Conservation (phyloP, 2,888 invertebrate species). For the Caenorhabditis afra region DNA sequence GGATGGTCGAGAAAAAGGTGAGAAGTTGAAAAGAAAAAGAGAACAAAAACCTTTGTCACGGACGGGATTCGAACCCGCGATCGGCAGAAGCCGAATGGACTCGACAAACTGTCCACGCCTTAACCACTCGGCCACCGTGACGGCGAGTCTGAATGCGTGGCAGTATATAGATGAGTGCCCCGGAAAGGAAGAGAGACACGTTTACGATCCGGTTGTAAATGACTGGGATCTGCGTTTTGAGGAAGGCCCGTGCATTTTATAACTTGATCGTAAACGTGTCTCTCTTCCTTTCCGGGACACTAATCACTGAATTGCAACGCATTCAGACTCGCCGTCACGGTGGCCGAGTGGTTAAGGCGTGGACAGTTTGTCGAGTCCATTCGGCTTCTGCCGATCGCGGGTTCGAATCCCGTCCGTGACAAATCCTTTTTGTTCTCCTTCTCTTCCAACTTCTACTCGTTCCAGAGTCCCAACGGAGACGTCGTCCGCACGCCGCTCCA, state of each 20-base stretch:
- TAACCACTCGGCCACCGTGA: conserved; percentile 14
- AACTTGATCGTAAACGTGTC: no score
- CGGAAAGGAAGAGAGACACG: no score
- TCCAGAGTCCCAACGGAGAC: conserved; percentile 37
- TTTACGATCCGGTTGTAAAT: no score
- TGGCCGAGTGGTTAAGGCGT: conserved; percentile 13
- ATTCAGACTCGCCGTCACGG: conserved; percentile 10
- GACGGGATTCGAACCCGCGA: no score
- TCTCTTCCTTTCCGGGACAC: no score
- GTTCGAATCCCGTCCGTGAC: no score
- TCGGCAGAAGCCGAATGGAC: neutral
- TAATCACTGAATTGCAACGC: no score
- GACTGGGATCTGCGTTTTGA: conserved; percentile 26
- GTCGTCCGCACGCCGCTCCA: conserved; percentile 57
- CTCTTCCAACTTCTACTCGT: neutral
- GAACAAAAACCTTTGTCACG: no score
- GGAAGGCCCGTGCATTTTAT: no score
- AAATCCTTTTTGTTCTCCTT: no score
- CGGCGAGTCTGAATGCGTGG: neutral
- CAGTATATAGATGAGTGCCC: no score
- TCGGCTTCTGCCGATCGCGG: neutral
- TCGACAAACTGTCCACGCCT: neutral
- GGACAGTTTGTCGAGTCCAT: neutral
- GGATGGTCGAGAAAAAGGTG: conserved; percentile 62
- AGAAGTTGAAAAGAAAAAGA: no score